Evolutionary conservation across 1,140 invertebrate species (phyloP).

Genomic region (Paracyclopina nana): DNA sequence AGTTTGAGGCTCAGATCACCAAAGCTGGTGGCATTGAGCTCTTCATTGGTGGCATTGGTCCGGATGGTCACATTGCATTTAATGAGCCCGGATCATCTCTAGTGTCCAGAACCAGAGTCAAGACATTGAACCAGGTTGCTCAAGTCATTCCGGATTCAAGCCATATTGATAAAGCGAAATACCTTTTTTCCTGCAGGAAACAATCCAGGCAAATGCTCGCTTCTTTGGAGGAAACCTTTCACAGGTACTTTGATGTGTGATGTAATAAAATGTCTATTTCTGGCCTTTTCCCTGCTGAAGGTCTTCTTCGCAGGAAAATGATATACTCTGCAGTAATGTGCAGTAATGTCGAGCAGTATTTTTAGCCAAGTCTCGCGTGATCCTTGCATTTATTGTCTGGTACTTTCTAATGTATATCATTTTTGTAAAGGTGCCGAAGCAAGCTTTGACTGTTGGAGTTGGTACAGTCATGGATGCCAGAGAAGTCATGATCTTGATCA

Average conservation of each 20-base stretch:
- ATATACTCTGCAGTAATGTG: too few species aligned
- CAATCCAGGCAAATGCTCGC: slow-evolving; percentile 5
- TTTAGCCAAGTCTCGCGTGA: too few species aligned
- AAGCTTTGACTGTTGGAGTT: slow-evolving; percentile 91
- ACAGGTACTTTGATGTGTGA: too few species aligned
- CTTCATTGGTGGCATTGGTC: slow-evolving; percentile 54
- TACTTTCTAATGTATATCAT: too few species aligned
- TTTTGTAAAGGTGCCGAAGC: slow-evolving; percentile 66
- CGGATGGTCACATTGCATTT: slow-evolving; percentile 98
- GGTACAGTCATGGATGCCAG: slow-evolving; percentile 96
- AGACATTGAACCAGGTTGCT: slow-evolving; percentile 88
- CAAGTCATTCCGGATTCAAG: background rate
- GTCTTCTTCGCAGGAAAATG: too few species aligned
- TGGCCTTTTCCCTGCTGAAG: too few species aligned
- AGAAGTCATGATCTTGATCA: slow-evolving; percentile 95
- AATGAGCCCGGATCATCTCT: slow-evolving; percentile 79
- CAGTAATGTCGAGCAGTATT: too few species aligned
- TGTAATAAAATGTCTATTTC: too few species aligned
- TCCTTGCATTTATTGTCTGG: too few species aligned
- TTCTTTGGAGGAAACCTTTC: slow-evolving; percentile 12
- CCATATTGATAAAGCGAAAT: background rate
- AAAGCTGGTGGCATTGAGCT: slow-evolving; percentile 82
- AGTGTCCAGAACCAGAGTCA: slow-evolving; percentile 79
- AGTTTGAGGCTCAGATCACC: slow-evolving; percentile 67
- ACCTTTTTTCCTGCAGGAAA: background rate